phyloP scores from a whole-genome alignment of 2,888 invertebrate genomes.

The Caenorhabditis becei region DNA sequence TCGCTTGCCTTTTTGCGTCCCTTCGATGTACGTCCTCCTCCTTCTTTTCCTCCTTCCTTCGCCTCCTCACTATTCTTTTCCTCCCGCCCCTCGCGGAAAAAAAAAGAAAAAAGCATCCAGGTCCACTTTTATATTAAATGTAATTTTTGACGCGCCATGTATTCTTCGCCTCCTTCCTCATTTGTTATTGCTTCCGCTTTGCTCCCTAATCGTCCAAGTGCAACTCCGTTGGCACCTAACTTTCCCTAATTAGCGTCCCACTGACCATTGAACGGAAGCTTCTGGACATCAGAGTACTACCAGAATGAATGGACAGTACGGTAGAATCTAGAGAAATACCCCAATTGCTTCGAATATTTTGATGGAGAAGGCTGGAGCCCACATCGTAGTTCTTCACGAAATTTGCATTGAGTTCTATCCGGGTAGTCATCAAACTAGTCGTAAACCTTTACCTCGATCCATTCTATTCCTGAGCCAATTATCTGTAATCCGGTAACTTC shows the following conservation, averaged over 20 bases:
- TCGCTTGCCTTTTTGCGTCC: slow-evolving; percentile 43
- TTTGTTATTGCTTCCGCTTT: slow-evolving; percentile 10
- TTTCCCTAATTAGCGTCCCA: neutral
- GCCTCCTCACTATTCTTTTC: slow-evolving; percentile 24
- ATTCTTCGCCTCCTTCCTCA: slow-evolving; percentile 8
- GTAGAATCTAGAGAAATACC: too few relatives aligned
- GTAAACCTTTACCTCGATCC: too few relatives aligned
- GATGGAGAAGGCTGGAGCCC: too few relatives aligned
- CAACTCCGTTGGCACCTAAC: neutral
- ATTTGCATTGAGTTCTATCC: too few relatives aligned
- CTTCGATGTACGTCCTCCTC: slow-evolving; percentile 23
- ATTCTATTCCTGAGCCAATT: too few relatives aligned
- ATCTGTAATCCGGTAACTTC: too few relatives aligned
- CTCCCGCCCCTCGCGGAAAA: slow-evolving; percentile 39
- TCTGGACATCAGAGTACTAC: too few relatives aligned
- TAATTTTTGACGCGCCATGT: slow-evolving; percentile 42
- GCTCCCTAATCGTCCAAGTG: neutral
- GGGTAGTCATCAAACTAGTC: too few relatives aligned
- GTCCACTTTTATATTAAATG: slow-evolving; percentile 54
- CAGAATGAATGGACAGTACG: too few relatives aligned
- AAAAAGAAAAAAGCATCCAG: slow-evolving; percentile 14
- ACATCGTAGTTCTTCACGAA: too few relatives aligned
- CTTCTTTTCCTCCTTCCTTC: slow-evolving; percentile 26
- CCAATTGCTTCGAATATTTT: too few relatives aligned
- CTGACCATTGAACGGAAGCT: too few relatives aligned